Percentiles rank a stretch among this genome's conserved stretches.
phyloP scores from a whole-genome alignment of 2,888 invertebrate species.

The Coelopa pilipes region DNA sequence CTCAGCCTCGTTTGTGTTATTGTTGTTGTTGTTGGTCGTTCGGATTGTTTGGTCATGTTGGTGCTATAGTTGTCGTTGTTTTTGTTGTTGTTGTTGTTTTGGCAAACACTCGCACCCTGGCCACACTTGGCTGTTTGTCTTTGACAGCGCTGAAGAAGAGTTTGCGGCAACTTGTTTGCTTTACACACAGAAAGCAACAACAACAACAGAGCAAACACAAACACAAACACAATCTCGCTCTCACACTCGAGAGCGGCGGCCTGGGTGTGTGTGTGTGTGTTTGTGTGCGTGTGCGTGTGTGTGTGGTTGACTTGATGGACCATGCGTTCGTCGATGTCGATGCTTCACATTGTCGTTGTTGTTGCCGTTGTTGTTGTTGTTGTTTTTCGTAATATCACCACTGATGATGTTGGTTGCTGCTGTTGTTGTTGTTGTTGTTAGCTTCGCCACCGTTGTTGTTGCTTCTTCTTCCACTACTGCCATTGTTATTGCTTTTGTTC shows the following conservation, averaged over 20 bases:
- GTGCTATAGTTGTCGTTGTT: too few relatives aligned
- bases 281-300: neutral
- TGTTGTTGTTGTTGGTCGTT: neutral
- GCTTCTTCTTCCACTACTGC: neutral
- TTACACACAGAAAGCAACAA: too few relatives aligned
- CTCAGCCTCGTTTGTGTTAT: neutral
- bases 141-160: neutral
- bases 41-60: constrained; percentile 30
- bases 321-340: neutral
- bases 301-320: neutral
- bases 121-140: neutral
- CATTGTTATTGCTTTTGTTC: constrained; percentile 11
- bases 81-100: constrained; percentile 35
- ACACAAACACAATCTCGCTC: neutral
- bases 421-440: constrained; percentile 6
- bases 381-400: neutral
- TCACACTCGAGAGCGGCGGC: neutral
- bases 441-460: constrained; percentile 1
- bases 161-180: neutral
- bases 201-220: too few relatives aligned
- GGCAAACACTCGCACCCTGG: neutral
- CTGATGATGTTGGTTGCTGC: neutral
- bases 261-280: neutral
- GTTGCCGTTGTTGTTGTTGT: neutral
- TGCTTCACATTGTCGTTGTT: neutral